These are phyloP conservation scores for Pituophis catenifer DNA, from an alignment of 2,113 vertebrate genomes.

Conservation along the genomic window DNA sequence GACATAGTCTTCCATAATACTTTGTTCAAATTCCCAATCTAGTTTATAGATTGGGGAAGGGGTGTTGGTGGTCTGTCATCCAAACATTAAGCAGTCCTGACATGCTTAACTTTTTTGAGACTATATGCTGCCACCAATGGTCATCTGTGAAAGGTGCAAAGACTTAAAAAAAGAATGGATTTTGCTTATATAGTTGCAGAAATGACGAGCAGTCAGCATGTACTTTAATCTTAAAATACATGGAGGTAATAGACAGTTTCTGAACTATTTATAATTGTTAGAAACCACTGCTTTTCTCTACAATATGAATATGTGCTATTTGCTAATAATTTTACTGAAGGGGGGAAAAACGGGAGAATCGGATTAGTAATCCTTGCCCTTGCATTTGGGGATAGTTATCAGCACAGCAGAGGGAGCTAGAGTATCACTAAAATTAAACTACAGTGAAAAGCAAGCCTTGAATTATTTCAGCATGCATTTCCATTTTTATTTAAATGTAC, in stretches of 20 bases:
- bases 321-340: constrained; percentile 1
- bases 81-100: neutral
- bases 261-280: constrained; percentile 19
- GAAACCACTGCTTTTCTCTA: constrained; percentile 31
- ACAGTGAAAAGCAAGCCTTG: neutral
- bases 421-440: constrained; percentile 28
- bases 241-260: constrained; percentile 11
- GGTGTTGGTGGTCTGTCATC: neutral
- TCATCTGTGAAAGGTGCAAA: neutral
- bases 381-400: neutral
- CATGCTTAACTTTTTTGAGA: neutral
- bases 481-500: constrained; percentile 60
- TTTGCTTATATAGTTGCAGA: neutral
- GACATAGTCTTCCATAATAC: neutral
- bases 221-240: constrained; percentile 25
- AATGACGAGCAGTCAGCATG: neutral
- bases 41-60: neutral
- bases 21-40: neutral
- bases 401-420: constrained; percentile 67
- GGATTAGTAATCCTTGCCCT: neutral
- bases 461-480: constrained; percentile 24
- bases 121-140: neutral
- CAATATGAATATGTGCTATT: constrained; percentile 41
- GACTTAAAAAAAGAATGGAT: neutral
- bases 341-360: neutral